Base-by-base conservation (phyloP, 2,113 vertebrate species). In the Pao palembangensis region DNA sequence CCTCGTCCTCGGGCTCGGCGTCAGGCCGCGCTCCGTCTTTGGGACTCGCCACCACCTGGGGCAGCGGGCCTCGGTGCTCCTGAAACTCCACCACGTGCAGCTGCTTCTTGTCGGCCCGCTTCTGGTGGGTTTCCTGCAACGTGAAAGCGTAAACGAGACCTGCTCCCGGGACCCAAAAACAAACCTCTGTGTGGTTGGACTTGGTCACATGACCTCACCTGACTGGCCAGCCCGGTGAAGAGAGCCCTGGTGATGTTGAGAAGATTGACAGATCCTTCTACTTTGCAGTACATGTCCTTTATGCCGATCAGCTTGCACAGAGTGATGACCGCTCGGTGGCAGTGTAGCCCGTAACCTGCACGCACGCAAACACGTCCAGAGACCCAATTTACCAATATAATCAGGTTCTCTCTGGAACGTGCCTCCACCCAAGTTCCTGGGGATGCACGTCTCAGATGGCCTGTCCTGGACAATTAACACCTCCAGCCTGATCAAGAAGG, bases 251-350 rank as follows among this genome's bases (percentile, higher is more conserved):
- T 98, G 76, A 99, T 75, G 86, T 93, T 98, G 18, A 96, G 87
- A 55, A 97, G 86, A 78, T 98, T 98, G 49, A 83, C 51, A 0
- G 96, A 95, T 6, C 96, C 95, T 1, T 93, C 84, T 31, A 98
- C 87, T 76, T 91, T 99, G 62, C 94, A 95, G 7, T 98, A 98
- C 92, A 99, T 89, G 85, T 99, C 94, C 85, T 92, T 71, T 59
- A 99, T 92, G 3, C 96, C 97, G 17, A 99, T 95, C 34, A 99
- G 91, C 54, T 88, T 94, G 84, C 95, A 96, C 50, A 99, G 74
- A 51, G 96, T 98, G 80, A 94, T 97, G 80, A 99, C 86, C 1
- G 94, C 96, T 28, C 96, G 85, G 78, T 99, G 97, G 81, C 97
- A 99, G 76, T 0, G 93, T 31, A 99, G 93, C 50, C 97, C 96